Conservation (phyloP, 2,113 vertebrate genomes). For the Oreochromis spilurus region DNA sequence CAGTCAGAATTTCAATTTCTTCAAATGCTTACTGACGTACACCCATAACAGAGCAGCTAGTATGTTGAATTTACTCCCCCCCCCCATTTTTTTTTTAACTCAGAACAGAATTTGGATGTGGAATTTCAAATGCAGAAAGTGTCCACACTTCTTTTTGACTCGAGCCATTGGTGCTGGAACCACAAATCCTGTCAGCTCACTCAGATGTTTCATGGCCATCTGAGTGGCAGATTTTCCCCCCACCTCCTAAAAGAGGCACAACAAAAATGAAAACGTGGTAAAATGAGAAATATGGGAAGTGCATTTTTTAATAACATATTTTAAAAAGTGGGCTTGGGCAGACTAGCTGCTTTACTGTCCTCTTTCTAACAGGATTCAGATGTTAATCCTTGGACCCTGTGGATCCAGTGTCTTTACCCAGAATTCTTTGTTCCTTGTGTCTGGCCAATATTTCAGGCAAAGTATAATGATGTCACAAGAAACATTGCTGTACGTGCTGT, state of each 20-base stretch:
- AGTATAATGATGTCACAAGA: slow-evolving; percentile 21
- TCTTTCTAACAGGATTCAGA: neutral
- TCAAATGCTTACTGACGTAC: neutral
- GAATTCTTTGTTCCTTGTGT: slow-evolving; percentile 1
- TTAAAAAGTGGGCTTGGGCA: neutral
- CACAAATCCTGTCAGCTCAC: neutral
- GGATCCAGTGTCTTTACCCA: slow-evolving; percentile 8
- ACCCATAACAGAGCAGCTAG: neutral
- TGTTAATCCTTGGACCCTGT: neutral
- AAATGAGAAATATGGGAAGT: neutral
- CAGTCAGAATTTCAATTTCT: neutral
- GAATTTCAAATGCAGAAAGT: neutral
- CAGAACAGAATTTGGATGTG: neutral
- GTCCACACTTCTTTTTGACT: neutral
- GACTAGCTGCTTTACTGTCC: neutral
- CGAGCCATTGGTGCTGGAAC: neutral
- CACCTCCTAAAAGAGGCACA: neutral
- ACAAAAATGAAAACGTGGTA: neutral
- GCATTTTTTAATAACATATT: neutral
- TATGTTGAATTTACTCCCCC: neutral
- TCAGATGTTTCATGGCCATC: neutral
- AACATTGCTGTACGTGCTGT: neutral
- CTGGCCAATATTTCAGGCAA: neutral
- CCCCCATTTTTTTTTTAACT: fast-evolving
- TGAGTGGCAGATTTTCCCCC: neutral